phyloP scores from a whole-genome alignment of 2,888 invertebrate species.

The Rhamnusium bicolor region DNA sequence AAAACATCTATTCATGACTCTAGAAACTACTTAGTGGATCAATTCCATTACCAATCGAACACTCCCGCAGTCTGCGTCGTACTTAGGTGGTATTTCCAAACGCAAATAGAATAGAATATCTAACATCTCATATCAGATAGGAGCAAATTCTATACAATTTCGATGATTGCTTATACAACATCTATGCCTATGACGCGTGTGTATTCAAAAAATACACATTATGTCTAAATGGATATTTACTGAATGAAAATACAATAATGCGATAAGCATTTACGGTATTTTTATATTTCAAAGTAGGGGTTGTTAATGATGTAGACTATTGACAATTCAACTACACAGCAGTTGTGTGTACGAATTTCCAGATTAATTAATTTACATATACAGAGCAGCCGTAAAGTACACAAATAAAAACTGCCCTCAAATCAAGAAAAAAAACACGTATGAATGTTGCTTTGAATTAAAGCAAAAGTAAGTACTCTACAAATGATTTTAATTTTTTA shows the following conservation, averaged over 20 bases:
- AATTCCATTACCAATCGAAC: conserved; percentile 25
- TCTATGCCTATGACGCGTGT: not conserved
- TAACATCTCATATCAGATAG: conserved; percentile 23
- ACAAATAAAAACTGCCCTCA: no score
- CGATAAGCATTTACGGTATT: not conserved
- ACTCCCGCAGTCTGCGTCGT: conserved; percentile 8
- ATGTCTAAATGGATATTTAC: not conserved
- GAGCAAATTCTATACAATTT: not conserved
- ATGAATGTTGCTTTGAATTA: no score
- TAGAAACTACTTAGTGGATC: conserved; percentile 31
- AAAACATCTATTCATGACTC: conserved; percentile 33
- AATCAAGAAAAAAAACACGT: no score
- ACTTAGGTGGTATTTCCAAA: conserved; percentile 4
- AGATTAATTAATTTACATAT: no score
- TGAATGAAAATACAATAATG: not conserved
- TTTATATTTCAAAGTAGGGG: not conserved
- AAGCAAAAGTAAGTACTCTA: no score
- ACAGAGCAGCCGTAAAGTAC: no score
- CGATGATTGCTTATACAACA: not conserved
- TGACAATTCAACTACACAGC: not conserved
- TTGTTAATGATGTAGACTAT: not conserved
- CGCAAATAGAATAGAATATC: conserved; percentile 26
- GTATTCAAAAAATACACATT: not conserved
- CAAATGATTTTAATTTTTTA: no score
- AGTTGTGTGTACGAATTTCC: not conserved